These are phyloP conservation scores for Nycticryphes semicollaris DNA, from an alignment of 2,113 vertebrate genomes.

Conservation along the genomic window DNA sequence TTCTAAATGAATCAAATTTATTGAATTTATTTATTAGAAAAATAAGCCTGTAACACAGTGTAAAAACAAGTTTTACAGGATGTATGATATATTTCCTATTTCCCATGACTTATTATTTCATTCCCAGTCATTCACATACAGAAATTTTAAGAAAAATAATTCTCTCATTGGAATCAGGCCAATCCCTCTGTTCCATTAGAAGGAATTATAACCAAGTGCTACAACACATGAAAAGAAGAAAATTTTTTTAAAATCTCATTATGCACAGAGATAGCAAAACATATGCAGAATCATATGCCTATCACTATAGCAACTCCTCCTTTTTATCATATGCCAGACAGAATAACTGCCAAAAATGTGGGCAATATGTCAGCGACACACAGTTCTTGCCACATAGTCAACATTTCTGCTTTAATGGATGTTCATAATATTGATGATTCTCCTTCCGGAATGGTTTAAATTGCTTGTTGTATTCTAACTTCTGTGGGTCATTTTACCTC, in stretches of 20 bases:
- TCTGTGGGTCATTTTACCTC: neutral
- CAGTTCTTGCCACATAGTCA: neutral
- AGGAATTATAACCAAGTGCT: neutral
- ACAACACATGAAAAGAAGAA: neutral
- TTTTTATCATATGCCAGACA: neutral
- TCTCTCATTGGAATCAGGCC: neutral
- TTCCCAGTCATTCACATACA: neutral
- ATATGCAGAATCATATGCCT: neutral
- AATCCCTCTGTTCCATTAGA: neutral
- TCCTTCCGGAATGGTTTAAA: neutral
- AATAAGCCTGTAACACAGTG: neutral
- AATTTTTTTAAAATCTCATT: neutral
- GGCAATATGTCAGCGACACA: constrained; percentile 9
- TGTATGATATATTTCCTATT: neutral
- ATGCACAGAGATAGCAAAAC: neutral
- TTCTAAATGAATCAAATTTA: neutral
- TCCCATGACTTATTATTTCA: neutral
- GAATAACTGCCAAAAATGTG: neutral
- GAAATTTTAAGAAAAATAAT: neutral
- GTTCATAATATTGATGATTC: neutral
- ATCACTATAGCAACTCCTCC: constrained; percentile 24
- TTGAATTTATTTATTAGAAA: neutral
- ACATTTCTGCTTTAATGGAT: neutral
- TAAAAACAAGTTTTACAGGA: neutral
- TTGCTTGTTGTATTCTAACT: neutral